A percentile compares a stretch with the other conserved stretches of the same genome.
These are phyloP conservation scores for Melitaea cinxia DNA, from an alignment of 1,140 invertebrate species.

Conservation along the genomic window DNA sequence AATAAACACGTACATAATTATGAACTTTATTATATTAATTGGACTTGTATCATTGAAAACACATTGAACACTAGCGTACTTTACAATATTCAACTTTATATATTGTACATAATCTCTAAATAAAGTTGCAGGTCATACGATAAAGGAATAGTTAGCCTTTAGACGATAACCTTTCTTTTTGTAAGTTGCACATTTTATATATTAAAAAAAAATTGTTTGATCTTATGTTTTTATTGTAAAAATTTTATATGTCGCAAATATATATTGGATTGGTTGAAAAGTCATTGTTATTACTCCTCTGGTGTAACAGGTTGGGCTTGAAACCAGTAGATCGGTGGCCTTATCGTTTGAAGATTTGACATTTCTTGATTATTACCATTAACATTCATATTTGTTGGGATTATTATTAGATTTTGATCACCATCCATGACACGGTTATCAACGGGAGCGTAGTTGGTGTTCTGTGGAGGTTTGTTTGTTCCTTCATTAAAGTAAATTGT, in stretches of 20 bases:
- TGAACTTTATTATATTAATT: neutral
- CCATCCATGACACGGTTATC: neutral
- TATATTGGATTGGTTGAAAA: neutral
- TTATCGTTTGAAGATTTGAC: neutral
- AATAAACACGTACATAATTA: neutral
- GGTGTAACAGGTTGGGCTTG: constrained; percentile 11
- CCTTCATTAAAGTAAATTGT: neutral
- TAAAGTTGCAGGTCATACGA: constrained; percentile 4
- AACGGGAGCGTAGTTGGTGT: neutral
- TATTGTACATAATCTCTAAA: neutral
- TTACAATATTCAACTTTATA: neutral
- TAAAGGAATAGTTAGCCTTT: neutral
- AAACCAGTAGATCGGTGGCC: neutral
- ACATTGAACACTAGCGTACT: neutral
- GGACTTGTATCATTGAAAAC: neutral
- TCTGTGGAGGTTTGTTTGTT: neutral
- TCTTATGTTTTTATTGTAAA: neutral
- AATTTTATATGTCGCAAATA: neutral
- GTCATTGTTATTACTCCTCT: neutral
- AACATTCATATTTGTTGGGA: neutral
- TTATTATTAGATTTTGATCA: neutral
- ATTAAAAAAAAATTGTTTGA: neutral
- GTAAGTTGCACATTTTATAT: neutral
- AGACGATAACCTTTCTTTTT: constrained; percentile 3
- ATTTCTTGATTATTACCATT: neutral